Conservation (phyloP, 2,797 vertebrate species). For the Astyanax mexicanus region DNA sequence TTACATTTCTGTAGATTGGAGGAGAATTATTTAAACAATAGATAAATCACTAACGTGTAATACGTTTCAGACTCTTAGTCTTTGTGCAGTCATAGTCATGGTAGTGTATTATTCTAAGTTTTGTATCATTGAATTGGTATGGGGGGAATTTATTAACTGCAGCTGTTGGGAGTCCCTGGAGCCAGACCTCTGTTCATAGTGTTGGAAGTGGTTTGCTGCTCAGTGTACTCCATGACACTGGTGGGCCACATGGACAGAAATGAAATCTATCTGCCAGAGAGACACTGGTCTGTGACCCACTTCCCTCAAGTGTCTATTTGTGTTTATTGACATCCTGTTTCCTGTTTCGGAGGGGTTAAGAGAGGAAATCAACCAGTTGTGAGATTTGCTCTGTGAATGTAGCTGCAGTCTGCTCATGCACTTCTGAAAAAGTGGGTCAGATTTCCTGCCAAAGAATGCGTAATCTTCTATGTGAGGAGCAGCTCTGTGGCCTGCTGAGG, state of each 20-base stretch:
- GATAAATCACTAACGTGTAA: too few relatives aligned
- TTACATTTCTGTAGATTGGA: too few relatives aligned
- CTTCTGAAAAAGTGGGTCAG: conserved; percentile 80
- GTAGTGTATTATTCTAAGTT: not conserved
- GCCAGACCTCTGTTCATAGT: not conserved
- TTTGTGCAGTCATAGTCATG: not conserved
- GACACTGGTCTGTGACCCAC: conserved; percentile 43
- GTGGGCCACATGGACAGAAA: conserved; percentile 23
- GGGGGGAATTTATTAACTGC: not conserved
- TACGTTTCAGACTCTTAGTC: too few relatives aligned
- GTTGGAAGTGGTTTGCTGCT: not conserved
- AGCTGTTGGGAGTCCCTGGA: not conserved
- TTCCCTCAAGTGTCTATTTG: conserved; percentile 38
- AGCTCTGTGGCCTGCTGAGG: conserved; percentile 69
- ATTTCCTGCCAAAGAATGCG: conserved; percentile 75
- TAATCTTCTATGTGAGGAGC: conserved; percentile 71
- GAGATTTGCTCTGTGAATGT: conserved; percentile 18
- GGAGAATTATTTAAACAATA: too few relatives aligned
- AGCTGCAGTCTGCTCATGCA: conserved; percentile 58
- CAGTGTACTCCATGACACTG: not conserved
- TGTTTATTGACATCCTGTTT: conserved; percentile 39
- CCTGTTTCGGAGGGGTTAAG: conserved; percentile 25
- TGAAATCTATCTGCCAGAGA: conserved; percentile 28
- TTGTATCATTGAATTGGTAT: not conserved
- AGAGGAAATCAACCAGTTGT: conserved; percentile 44